phyloP scores from a whole-genome alignment of 2,888 invertebrate species.

The Linnaemya vulpina region DNA sequence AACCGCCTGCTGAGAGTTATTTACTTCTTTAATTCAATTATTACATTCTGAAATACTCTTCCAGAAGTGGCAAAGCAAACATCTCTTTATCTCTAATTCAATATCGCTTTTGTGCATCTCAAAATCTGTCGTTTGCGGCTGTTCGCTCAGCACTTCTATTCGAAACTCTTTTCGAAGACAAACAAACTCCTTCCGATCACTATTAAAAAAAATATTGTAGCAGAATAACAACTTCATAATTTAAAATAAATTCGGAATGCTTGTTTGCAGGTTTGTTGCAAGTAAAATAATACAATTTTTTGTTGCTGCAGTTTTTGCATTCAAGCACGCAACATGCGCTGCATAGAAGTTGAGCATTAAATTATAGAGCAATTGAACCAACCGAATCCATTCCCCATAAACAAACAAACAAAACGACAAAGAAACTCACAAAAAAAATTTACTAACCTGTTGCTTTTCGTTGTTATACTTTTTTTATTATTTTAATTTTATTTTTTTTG shows the following conservation, averaged over 20 bases:
- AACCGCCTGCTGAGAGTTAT: too few species aligned
- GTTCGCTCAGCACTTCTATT: not conserved
- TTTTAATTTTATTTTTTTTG: not conserved
- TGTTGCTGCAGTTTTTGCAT: slow-evolving; percentile 55
- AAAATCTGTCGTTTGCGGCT: not conserved
- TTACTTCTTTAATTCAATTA: too few species aligned
- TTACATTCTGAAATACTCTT: too few species aligned
- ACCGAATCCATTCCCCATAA: not conserved
- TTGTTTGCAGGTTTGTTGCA: not conserved
- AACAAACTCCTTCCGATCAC: not conserved
- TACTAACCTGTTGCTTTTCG: slow-evolving; percentile 45
- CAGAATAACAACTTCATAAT: slow-evolving; percentile 65
- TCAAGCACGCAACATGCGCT: slow-evolving; percentile 61
- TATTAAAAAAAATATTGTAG: slow-evolving; percentile 9
- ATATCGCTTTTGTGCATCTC: not conserved
- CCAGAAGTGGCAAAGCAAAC: too few species aligned
- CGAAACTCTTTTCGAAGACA: not conserved
- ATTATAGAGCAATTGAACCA: slow-evolving; percentile 43
- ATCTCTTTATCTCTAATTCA: too few species aligned
- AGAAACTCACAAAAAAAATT: slow-evolving; percentile 1
- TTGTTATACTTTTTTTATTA: slow-evolving; percentile 17
- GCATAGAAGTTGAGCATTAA: slow-evolving; percentile 59
- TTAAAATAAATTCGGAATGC: slow-evolving; percentile 51
- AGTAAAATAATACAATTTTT: slow-evolving; percentile 54
- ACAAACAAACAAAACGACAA: not conserved